Conservation (phyloP, 2,888 invertebrate species). For the Holacanthella duospinosa region DNA sequence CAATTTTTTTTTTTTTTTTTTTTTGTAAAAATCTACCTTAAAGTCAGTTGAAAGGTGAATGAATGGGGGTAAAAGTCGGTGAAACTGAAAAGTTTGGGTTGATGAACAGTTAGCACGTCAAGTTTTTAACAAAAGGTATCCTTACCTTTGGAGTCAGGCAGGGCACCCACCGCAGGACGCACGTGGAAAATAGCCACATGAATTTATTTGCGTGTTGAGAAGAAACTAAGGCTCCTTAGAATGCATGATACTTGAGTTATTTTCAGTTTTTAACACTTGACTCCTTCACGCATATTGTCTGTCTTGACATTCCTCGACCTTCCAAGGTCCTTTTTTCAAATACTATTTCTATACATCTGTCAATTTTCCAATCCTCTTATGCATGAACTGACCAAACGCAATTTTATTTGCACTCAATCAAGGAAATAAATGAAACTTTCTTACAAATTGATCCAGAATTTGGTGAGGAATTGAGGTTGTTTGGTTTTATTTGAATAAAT, state of each 20-base stretch:
- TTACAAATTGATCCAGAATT: too few species aligned
- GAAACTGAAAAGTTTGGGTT: slow-evolving; percentile 6
- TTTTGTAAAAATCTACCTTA: too few species aligned
- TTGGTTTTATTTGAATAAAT: too few species aligned
- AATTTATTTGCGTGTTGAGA: slow-evolving; percentile 1
- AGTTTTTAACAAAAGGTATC: not conserved
- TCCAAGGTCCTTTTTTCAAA: not conserved
- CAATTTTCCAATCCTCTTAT: too few species aligned
- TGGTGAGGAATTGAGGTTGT: too few species aligned
- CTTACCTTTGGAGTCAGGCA: not conserved
- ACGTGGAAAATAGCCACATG: not conserved
- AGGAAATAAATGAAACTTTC: too few species aligned
- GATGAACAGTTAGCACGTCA: slow-evolving; percentile 13
- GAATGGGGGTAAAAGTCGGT: too few species aligned
- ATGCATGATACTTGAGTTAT: not conserved
- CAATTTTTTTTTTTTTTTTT: too few species aligned
- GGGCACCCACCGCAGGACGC: not conserved
- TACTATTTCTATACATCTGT: too few species aligned
- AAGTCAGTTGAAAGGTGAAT: too few species aligned
- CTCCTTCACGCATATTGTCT: not conserved
- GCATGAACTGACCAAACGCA: too few species aligned
- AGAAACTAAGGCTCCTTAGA: not conserved
- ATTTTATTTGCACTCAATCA: too few species aligned
- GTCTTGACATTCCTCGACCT: not conserved
- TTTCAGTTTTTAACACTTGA: slow-evolving; percentile 2